Base-by-base conservation (phyloP, 2,888 invertebrate species). In the Calameuta idolon region DNA sequence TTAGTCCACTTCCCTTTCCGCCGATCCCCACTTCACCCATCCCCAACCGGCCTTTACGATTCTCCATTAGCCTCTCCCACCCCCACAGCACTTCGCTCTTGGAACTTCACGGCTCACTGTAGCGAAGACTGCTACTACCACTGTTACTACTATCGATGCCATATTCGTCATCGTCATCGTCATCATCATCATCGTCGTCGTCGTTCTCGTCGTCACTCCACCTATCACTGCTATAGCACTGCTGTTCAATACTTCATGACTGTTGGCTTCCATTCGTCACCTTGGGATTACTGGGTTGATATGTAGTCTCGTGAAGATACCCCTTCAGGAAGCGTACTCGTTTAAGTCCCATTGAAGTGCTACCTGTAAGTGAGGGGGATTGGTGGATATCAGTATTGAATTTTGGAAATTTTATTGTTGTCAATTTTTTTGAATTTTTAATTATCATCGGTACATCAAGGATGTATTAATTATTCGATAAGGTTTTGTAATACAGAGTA, bases 271-370 rank as follows among this genome's bases (percentile, higher is more conserved):
- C 1, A 55, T 23, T 23, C 15, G 55, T 55, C 55, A 9, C 55
- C 23, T 55, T 9, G 9, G 55, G 23, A 55, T 55, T 23, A 55
- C 55, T 55, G 15, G 55, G 55, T 23, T 1, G 55, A 55, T 23
- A 55, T 55, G 55, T 55, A 55, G 55, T 71, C 31, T 31, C 1
- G 12, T 23, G 71, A 71, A 23, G 31, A 23, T 71, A 31, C 31
- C 71, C 15, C 9, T 71, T 71, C 12, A 12, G 11, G 71, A 23
- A 71, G 31, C 31, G 69, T 73, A 77, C 81, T 79, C 81, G 78
- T 79, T 80, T 81, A 75, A 79, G 80, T 81, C 80, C 81, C 81
- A 81, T 82, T 80, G 78, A 82, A 82, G 79, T 82, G 81, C 75
- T 81, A 71, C 9, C 23, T 5, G 55, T 2, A 9, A 55, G 9